Evolutionary conservation across 2,888 invertebrate species (phyloP).

Genomic region (Colostygia pectinataria): DNA sequence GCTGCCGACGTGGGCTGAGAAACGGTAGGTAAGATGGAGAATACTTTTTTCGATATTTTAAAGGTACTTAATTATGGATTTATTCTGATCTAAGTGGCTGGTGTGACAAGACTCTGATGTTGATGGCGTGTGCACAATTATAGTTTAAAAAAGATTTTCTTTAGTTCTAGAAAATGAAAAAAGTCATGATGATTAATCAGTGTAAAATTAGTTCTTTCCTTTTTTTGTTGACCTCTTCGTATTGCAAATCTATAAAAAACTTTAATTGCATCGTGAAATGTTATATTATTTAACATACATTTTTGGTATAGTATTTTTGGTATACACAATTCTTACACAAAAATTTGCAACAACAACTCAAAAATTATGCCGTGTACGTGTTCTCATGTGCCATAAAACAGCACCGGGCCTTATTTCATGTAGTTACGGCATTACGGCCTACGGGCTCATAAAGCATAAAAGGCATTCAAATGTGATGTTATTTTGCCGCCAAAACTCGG

Average conservation of each 20-base stretch:
- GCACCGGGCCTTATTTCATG: conserved; percentile 76
- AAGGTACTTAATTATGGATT: conserved; percentile 83
- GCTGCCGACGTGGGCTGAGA: conserved; percentile 70
- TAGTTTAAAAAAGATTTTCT: not conserved
- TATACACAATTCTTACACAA: conserved; percentile 28
- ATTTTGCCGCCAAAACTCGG: conserved; percentile 82
- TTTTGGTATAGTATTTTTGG: not conserved
- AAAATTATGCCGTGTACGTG: conserved; percentile 79
- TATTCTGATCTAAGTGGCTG: conserved; percentile 60
- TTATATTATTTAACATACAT: too few relatives aligned
- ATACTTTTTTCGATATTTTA: conserved; percentile 67
- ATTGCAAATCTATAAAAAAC: too few relatives aligned
- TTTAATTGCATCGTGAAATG: too few relatives aligned
- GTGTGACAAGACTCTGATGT: conserved; percentile 24
- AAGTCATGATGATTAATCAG: too few relatives aligned
- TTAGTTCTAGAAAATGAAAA: too few relatives aligned
- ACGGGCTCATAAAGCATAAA: conserved; percentile 81
- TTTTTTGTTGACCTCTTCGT: too few relatives aligned
- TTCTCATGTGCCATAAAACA: conserved; percentile 74
- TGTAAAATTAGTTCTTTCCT: too few relatives aligned
- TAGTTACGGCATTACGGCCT: conserved; percentile 62
- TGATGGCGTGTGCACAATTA: conserved; percentile 3
- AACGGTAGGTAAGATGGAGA: conserved; percentile 63
- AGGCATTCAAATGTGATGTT: conserved; percentile 83
- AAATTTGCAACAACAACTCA: conserved; percentile 65